Evolutionary conservation across 2,113 vertebrate species (phyloP), one percentile per base, ranked within the genome.

Genomic region (Callopanchax toddi): DNA sequence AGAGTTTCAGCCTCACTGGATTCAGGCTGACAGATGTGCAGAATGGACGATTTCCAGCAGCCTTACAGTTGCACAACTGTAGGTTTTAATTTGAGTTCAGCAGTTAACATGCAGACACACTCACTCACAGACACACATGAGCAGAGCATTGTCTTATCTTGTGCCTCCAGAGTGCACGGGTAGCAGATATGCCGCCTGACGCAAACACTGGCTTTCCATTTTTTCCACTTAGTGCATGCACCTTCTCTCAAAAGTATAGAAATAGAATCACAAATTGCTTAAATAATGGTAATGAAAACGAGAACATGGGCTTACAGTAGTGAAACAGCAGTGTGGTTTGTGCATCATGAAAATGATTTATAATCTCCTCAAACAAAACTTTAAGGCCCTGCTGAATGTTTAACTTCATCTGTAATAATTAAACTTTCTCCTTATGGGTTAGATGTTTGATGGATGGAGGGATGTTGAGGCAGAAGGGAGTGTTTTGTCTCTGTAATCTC

Each of bases 11-110:
- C 12, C 17, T 76, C 23, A 45, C 10, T 60, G 20, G 50, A 25
- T 65, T 68, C 44, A 26, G 55, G 36, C 17, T 69, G 85, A 82
- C 82, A 67, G 71, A 73, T 81, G 67, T 84, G 83, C 82, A 59
- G 44, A 56, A 11, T 85, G 67, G 50, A 59, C 57, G 64, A 6
- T 79, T 74, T 81, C 48, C 23, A 67, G n/a, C 1, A 8, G 18
- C 40, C 10, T 29, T 29, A 53, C 15, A 6, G 45, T 32, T 29
- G 71, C 68, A 74, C 62, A 68, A 63, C 60, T 81, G 67, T 29
- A 37, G 50, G 6, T 50, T 51, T 58, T 49, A 37, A 51, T 64
- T 76, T 40, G 51, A 76, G 48, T 58, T 60, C 58, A 36, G 49
- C n/a, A 1, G 23, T 36, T 49, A 18, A 17, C 40, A 16, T 9